Evolutionary conservation across 2,113 vertebrate species (phyloP).

Genomic region (Cairina moschata): DNA sequence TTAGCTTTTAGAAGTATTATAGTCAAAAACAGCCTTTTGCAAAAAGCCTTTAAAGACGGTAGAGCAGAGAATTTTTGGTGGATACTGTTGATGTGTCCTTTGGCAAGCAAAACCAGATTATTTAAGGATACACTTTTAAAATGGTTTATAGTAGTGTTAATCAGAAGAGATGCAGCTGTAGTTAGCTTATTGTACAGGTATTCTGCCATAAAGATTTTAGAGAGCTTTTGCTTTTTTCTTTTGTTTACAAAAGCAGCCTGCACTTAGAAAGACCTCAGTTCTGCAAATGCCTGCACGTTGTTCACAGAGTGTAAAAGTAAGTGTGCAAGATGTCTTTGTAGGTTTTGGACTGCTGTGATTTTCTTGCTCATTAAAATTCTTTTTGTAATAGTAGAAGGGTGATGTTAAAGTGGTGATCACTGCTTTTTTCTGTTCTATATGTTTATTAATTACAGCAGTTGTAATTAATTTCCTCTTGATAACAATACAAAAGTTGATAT

Average conservation of each 20-base stretch:
- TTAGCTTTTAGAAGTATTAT: conserved; percentile 9
- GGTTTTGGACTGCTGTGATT: conserved; percentile 13
- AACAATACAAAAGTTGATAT: neutral
- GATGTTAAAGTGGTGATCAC: neutral
- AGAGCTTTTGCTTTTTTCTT: conserved; percentile 24
- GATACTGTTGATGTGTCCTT: conserved; percentile 59
- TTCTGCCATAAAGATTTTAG: conserved; percentile 51
- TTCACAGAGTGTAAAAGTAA: neutral
- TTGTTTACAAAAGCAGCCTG: conserved; percentile 45
- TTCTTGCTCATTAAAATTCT: conserved; percentile 33
- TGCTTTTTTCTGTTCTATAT: conserved; percentile 12
- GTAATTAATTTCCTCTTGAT: neutral
- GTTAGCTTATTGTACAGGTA: conserved; percentile 38
- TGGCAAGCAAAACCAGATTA: conserved; percentile 54
- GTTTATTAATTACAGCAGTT: neutral
- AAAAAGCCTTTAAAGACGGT: conserved; percentile 53
- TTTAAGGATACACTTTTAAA: conserved; percentile 58
- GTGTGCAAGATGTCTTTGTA: neutral
- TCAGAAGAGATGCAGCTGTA: conserved; percentile 38
- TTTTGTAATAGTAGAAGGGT: neutral
- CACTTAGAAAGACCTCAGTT: neutral
- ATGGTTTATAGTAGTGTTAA: conserved; percentile 14
- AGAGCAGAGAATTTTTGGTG: conserved; percentile 50
- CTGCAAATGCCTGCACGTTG: neutral
- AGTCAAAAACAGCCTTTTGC: conserved; percentile 50